Evolutionary conservation across 2,888 invertebrate species (phyloP).

Genomic region (Volucella bombylans): DNA sequence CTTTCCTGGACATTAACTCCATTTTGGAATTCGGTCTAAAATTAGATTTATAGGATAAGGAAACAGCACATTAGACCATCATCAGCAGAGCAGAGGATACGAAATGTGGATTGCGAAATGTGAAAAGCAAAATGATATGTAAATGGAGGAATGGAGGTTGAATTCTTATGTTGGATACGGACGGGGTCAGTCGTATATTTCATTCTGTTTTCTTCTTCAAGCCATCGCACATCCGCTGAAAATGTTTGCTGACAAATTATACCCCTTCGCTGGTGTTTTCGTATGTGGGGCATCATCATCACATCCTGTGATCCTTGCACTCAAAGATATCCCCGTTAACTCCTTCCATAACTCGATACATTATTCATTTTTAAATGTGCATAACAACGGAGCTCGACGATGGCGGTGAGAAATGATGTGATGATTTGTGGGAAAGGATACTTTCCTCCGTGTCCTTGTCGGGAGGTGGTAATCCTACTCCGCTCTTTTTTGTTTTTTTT

Average conservation of each 20-base stretch:
- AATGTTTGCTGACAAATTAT: conserved; percentile 70
- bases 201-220: conserved; percentile 50
- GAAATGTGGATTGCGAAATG: not conserved
- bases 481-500: not conserved
- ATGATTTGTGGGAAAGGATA: conserved; percentile 70
- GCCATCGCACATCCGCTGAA: conserved; percentile 45
- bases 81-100: conserved; percentile 21
- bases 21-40: conserved; percentile 43
- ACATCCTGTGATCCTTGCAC: conserved; percentile 66
- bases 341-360: conserved; percentile 58
- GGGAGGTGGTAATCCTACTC: not conserved
- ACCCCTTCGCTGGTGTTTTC: conserved; percentile 12
- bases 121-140: conserved; percentile 48
- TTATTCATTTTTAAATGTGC: conserved; percentile 72
- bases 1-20: conserved; percentile 63
- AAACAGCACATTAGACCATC: conserved; percentile 45
- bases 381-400: conserved; percentile 31
- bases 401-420: conserved; percentile 52
- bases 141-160: conserved; percentile 39
- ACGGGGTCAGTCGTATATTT: conserved; percentile 55
- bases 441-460: conserved; percentile 34
- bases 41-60: conserved; percentile 60
- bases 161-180: conserved; percentile 44
- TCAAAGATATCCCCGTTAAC: conserved; percentile 40
- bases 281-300: conserved; percentile 61